These are phyloP conservation scores for Punctoribates punctum DNA, from an alignment of 2,888 invertebrate genomes.

Conservation along the genomic window DNA sequence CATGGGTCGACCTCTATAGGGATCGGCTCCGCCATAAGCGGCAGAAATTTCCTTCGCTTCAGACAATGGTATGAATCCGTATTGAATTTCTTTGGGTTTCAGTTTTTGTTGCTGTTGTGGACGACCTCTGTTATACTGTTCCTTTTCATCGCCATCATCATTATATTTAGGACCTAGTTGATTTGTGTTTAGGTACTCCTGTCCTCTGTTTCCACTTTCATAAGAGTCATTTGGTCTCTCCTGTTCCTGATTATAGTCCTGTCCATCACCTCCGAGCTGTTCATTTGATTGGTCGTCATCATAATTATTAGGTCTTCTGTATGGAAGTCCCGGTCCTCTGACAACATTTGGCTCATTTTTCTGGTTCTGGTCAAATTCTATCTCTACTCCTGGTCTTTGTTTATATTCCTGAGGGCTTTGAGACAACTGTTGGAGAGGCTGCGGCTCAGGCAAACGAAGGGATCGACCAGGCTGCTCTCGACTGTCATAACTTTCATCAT, in stretches of 20 bases:
- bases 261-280: not conserved
- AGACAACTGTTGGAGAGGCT: slow-evolving; percentile 23
- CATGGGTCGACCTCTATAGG: not conserved
- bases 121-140: not conserved
- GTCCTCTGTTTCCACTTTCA: not conserved
- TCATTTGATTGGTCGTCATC: not conserved
- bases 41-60: not conserved
- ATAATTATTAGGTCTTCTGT: not conserved
- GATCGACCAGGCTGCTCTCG: not conserved
- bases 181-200: not conserved
- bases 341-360: slow-evolving; percentile 1
- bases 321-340: not conserved
- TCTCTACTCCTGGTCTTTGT: not conserved
- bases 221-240: not conserved
- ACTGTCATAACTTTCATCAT: slow-evolving; percentile 1
- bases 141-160: not conserved
- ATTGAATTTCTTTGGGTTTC: not conserved
- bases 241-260: not conserved
- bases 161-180: slow-evolving; percentile 22
- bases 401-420: slow-evolving; percentile 5
- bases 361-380: slow-evolving; percentile 29
- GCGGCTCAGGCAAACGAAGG: slow-evolving; percentile 3
- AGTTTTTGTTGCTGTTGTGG: not conserved
- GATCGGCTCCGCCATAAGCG: not conserved
- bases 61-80: slow-evolving; percentile 9